phyloP scores from a whole-genome alignment of 2,888 invertebrate genomes.

The Norana najaformis region DNA sequence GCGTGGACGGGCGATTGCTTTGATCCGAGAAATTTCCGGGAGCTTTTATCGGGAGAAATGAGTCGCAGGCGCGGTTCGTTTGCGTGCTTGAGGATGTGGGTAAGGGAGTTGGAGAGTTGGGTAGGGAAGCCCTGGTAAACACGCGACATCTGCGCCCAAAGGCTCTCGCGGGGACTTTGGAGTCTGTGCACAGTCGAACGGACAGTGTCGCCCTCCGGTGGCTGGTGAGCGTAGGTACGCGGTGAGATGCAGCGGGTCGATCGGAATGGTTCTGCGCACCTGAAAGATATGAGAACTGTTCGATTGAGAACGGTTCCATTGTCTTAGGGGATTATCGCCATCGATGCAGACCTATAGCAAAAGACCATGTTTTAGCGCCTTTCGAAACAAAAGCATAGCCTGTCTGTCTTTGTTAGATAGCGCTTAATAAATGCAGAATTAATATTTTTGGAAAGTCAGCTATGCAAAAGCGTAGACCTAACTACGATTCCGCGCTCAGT shows the following conservation, averaged over 20 bases:
- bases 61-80: not conserved
- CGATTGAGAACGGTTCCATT: not conserved
- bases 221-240: not conserved
- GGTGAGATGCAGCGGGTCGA: not conserved
- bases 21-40: conserved; percentile 26
- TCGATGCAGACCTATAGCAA: not conserved
- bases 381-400: not conserved
- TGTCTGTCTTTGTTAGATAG: not conserved
- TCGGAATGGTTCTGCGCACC: not conserved
- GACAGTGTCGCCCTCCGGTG: conserved; percentile 5
- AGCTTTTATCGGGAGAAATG: not conserved
- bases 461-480: no score
- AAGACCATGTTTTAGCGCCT: not conserved
- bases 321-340: not conserved
- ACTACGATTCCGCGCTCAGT: no score
- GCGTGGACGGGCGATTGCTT: not conserved
- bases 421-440: no score
- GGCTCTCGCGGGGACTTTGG: not conserved
- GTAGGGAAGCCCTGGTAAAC: not conserved
- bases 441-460: no score
- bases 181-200: conserved; percentile 13
- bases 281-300: not conserved
- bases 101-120: not conserved
- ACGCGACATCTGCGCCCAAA: not conserved
- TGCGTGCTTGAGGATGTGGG: not conserved